Conservation (phyloP, 1,140 invertebrate species). For the Grapholita molesta region DNA sequence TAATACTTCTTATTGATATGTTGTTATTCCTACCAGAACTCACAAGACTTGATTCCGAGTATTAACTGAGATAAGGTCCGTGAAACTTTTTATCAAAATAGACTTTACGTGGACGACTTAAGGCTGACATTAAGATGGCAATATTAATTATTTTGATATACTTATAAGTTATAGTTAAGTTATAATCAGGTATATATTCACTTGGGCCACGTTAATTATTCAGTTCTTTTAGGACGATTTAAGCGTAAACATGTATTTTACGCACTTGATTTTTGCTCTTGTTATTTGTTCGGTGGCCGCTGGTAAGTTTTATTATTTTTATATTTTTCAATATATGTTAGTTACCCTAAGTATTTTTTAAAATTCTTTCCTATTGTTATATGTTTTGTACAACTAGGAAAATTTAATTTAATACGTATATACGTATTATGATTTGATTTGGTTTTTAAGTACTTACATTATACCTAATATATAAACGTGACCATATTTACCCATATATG, state of each 20-base stretch:
- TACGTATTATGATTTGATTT: too few species aligned
- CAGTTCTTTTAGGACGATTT: background rate
- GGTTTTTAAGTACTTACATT: too few species aligned
- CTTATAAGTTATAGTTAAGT: background rate
- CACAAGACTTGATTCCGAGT: background rate
- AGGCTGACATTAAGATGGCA: background rate
- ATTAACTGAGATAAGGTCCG: background rate
- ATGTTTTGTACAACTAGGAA: too few species aligned
- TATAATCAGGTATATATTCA: background rate
- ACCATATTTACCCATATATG: too few species aligned
- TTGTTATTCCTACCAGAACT: background rate
- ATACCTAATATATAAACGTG: too few species aligned
- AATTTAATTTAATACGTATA: too few species aligned
- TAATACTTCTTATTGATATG: too few species aligned
- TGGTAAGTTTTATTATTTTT: background rate
- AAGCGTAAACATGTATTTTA: background rate
- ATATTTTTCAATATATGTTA: background rate
- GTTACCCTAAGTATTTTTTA: background rate
- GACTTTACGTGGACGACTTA: background rate
- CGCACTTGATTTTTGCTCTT: background rate
- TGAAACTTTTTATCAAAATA: background rate
- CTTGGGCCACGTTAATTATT: background rate
- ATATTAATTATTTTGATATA: background rate
- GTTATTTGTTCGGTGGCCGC: background rate
- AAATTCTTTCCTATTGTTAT: too few species aligned